A percentile compares a stretch with the other conserved stretches of the same genome.
These are phyloP conservation scores for Semotilus atromaculatus DNA, from an alignment of 2,797 vertebrate species.

Conservation along the genomic window DNA sequence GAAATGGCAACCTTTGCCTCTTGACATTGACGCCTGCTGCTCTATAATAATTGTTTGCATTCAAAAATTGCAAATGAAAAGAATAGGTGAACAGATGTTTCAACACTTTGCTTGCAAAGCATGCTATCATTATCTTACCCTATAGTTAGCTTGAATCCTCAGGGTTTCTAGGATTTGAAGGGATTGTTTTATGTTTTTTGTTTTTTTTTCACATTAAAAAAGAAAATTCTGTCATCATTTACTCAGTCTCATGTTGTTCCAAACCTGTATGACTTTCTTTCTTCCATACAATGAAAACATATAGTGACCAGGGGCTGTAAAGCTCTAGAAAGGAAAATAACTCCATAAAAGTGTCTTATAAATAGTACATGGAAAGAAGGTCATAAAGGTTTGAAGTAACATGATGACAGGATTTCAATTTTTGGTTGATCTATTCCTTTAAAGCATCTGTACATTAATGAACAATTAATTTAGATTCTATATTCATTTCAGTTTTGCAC, in stretches of 20 bases:
- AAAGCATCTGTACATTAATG: constrained; percentile 37
- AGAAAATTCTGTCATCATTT: neutral
- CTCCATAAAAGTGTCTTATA: neutral
- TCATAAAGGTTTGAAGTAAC: neutral
- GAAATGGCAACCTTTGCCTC: constrained; percentile 27
- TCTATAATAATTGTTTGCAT: constrained; percentile 17
- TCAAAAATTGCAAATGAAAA: constrained; percentile 12
- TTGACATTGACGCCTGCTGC: constrained; percentile 45
- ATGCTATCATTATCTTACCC: constrained; percentile 22
- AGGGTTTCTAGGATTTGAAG: constrained; percentile 22
- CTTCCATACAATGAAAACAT: neutral
- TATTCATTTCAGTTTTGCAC: constrained; percentile 61
- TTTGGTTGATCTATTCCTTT: neutral
- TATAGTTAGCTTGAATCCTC: constrained; percentile 41
- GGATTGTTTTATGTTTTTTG: neutral
- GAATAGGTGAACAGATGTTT: constrained; percentile 20
- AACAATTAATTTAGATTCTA: neutral
- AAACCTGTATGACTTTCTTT: neutral
- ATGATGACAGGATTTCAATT: neutral
- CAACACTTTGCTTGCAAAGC: constrained; percentile 30
- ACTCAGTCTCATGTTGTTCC: neutral
- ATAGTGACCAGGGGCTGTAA: neutral
- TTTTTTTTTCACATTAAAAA: too few species aligned
- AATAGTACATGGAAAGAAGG: neutral
- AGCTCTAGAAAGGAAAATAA: neutral